phyloP scores from a whole-genome alignment of 1,140 invertebrate genomes.

The Parasteatoda tepidariorum region DNA sequence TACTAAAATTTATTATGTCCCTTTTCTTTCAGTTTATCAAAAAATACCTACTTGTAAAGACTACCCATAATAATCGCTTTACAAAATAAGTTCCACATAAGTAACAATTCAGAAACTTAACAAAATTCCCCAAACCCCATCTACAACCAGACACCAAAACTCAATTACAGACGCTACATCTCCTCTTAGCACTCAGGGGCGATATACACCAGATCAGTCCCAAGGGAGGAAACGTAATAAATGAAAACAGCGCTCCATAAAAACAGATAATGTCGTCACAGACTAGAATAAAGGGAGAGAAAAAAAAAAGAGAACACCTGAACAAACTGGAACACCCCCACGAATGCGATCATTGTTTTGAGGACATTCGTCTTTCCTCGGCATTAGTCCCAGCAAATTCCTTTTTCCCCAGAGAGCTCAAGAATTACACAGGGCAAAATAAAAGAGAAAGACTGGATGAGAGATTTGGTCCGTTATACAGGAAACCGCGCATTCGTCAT shows the following conservation, averaged over 20 bases:
- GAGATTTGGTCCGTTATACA: not conserved
- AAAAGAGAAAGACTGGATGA: not conserved
- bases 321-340: conserved; percentile 16
- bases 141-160: no score
- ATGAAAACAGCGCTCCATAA: conserved; percentile 37
- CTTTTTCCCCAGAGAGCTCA: conserved; percentile 6
- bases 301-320: not conserved
- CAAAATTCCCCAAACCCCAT: no score
- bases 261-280: conserved; percentile 3
- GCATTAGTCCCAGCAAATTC: conserved; percentile 16
- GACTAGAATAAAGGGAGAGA: not conserved
- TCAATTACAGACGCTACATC: not conserved
- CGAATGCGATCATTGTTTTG: conserved; percentile 44
- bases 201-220: not conserved
- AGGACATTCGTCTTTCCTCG: not conserved
- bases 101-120: no score
- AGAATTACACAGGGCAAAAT: not conserved
- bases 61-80: no score
- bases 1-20: no score
- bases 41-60: no score
- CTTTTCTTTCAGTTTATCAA: no score
- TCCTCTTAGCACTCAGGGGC: no score
- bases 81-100: no score
- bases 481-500: conserved; percentile 39
- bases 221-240: not conserved